Evolutionary conservation across 2,888 invertebrate genomes (phyloP), one percentile per base, ranked within the genome.

Genomic region (Pyrochroa serraticornis): DNA sequence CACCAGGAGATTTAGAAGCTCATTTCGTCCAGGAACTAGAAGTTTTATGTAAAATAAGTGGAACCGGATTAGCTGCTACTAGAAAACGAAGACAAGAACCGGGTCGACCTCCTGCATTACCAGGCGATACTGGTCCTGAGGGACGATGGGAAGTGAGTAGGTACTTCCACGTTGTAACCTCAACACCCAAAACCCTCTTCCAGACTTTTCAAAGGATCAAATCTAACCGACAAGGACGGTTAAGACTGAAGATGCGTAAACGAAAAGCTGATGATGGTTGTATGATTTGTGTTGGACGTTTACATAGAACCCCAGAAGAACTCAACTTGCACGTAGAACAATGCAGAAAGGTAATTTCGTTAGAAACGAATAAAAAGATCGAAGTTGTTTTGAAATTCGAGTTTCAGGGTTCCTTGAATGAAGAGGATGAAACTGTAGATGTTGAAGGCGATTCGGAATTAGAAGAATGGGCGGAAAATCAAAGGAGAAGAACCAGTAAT

Each of bases 11-110:
- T 73, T 80, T 88, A 71, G 87, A 88, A 72, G 77, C 85, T 30
- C 90, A 90, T 78, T 85, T 88, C 70, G 81, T 85, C 66, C 84
- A 87, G 70, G 90, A 90, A 77, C 78, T 90, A 67, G 89, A 89
- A 71, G 83, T 87, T 62, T 79, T 90, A 46, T 85, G 84, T 72
- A 86, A 86, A 74, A 75, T 86, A 64, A 84, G 81, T 67, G 81
- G 82, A 7, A 82, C 82, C 12, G 78, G 76, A 33, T 73, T 75
- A 73, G 76, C 80, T 70, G 74, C 81, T 70, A 76, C 80, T 71
- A 75, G 81, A 76, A 84, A 78, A 69, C 67, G 76, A 55, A 65
- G 75, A 52, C 72, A 75, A 22, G 78, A 79, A 60, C 75, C 77
- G 14, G 75, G 76, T 51, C 71, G 78, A 64, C 77, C 78, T 31